Conservation (phyloP, 1,140 invertebrate genomes). For the Hirudo medicinalis region DNA sequence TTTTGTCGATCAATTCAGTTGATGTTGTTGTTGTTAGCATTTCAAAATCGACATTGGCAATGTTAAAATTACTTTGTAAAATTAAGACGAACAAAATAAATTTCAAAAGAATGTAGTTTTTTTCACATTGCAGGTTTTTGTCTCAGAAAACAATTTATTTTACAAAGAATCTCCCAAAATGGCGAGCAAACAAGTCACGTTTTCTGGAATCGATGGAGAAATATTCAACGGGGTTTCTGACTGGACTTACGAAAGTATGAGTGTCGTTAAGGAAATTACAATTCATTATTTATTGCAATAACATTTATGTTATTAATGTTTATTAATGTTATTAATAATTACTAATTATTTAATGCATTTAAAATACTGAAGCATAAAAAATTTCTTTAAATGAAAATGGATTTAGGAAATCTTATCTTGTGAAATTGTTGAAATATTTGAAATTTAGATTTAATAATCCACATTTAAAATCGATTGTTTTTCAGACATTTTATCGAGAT, state of each 20-base stretch:
- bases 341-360: too few relatives aligned
- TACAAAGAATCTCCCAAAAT: not conserved
- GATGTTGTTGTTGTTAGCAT: not conserved
- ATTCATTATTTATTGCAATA: not conserved
- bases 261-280: not conserved
- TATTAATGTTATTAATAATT: too few relatives aligned
- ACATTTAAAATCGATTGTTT: not conserved
- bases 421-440: not conserved
- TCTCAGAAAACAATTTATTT: constrained; percentile 12
- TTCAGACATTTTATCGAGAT: not conserved
- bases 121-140: constrained; percentile 1
- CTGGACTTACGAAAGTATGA: constrained; percentile 12
- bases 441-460: not conserved
- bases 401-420: not conserved
- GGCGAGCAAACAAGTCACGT: not conserved
- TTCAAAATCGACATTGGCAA: not conserved
- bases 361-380: too few relatives aligned
- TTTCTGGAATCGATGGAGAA: not conserved
- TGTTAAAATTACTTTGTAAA: too few relatives aligned
- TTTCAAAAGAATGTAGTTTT: not conserved
- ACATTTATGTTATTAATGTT: too few relatives aligned
- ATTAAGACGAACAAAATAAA: not conserved
- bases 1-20: not conserved
- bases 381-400: too few relatives aligned
- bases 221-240: constrained; percentile 3